Percentiles rank a stretch among this genome's conserved stretches.
These are phyloP conservation scores for Mormyrus lacerda DNA, from an alignment of 2,113 vertebrate species.

Conservation along the genomic window DNA sequence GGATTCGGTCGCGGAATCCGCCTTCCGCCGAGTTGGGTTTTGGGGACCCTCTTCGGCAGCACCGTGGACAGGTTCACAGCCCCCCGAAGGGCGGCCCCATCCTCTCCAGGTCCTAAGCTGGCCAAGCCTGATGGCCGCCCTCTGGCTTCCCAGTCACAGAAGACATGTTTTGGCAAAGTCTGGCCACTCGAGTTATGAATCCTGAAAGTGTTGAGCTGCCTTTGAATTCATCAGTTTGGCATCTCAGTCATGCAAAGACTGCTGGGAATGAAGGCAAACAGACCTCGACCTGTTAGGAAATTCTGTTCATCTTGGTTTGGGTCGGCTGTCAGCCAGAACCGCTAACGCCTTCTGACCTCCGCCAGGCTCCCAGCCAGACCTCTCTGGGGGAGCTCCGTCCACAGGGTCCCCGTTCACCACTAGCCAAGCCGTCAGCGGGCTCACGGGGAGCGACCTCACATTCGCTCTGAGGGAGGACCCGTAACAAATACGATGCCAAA, in stretches of 20 bases:
- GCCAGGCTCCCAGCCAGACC: background rate
- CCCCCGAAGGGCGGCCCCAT: background rate
- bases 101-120: background rate
- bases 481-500: background rate
- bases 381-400: background rate
- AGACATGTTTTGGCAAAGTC: background rate
- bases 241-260: background rate
- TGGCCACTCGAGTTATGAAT: background rate
- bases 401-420: background rate
- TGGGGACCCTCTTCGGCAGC: too few relatives aligned
- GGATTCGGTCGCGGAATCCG: background rate
- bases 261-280: background rate
- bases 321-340: background rate
- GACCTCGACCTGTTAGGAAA: background rate
- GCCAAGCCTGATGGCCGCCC: background rate
- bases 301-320: background rate
- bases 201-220: background rate
- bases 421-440: background rate
- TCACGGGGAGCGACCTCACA: background rate
- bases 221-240: background rate
- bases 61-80: background rate
- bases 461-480: background rate
- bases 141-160: background rate
- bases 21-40: background rate
- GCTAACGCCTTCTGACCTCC: background rate